phyloP scores from a whole-genome alignment of 2,888 invertebrate species.

The Linnaemya tessellans region DNA sequence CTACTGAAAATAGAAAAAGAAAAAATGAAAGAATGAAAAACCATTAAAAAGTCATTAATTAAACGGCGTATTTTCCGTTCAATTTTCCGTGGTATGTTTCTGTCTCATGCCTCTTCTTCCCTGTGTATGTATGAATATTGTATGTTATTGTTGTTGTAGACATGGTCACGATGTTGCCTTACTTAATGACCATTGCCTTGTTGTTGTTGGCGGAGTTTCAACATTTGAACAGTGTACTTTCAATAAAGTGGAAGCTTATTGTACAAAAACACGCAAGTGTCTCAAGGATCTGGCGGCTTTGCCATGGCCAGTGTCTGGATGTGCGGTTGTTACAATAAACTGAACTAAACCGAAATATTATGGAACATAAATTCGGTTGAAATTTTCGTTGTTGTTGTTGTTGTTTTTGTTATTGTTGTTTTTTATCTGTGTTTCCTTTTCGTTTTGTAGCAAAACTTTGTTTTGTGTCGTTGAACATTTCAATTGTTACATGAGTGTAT shows the following conservation, averaged over 20 bases:
- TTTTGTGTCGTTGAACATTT: conserved; percentile 40
- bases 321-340: conserved; percentile 73
- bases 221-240: conserved; percentile 83
- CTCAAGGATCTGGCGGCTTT: conserved; percentile 86
- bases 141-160: conserved; percentile 66
- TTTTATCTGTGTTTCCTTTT: conserved; percentile 10
- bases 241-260: conserved; percentile 87
- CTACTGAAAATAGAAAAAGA: conserved; percentile 3
- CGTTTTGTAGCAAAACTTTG: conserved; percentile 61
- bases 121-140: not conserved
- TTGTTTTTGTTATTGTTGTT: not conserved
- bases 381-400: not conserved
- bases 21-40: conserved; percentile 23
- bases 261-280: conserved; percentile 86
- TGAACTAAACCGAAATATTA: conserved; percentile 17
- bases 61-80: conserved; percentile 21
- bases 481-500: conserved; percentile 3
- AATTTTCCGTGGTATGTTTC: not conserved
- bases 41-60: conserved; percentile 70
- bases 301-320: conserved; percentile 87
- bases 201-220: conserved; percentile 77
- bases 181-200: conserved; percentile 74
- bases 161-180: conserved; percentile 77
- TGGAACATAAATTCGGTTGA: not conserved
- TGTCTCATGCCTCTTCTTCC: not conserved